Conservation (phyloP, 2,888 invertebrate genomes). For the Andrena bucephala region DNA sequence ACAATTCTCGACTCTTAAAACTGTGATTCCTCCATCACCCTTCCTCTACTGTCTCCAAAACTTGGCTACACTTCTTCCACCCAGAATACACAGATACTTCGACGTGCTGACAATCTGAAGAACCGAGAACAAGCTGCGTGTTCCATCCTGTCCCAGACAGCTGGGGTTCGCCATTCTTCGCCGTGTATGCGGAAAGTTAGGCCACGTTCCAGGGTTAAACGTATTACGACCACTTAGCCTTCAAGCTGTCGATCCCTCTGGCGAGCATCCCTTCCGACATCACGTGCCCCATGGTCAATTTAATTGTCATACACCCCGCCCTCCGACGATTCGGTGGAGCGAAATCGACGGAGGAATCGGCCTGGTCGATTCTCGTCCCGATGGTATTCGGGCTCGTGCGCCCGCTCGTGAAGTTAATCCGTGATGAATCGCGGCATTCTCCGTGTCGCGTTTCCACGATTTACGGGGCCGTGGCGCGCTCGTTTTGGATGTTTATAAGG, state of each 20-base stretch:
- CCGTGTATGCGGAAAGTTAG: slow-evolving; percentile 72
- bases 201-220: slow-evolving; percentile 78
- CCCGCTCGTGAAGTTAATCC: not conserved
- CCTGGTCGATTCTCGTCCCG: not conserved
- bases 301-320: slow-evolving; percentile 43
- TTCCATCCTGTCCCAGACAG: slow-evolving; percentile 16
- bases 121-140: slow-evolving; percentile 35
- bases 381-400: not conserved
- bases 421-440: slow-evolving; percentile 1
- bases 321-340: not conserved
- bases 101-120: slow-evolving; percentile 23
- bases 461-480: not conserved
- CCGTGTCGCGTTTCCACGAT: slow-evolving; percentile 12
- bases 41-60: not conserved
- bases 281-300: slow-evolving; percentile 36
- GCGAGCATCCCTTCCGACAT: slow-evolving; percentile 11
- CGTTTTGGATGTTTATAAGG: slow-evolving; percentile 16
- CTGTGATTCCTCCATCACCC: too few relatives aligned
- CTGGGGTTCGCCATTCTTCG: slow-evolving; percentile 24
- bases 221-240: slow-evolving; percentile 81
- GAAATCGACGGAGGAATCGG: slow-evolving; percentile 4
- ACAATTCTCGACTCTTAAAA: too few relatives aligned
- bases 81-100: not conserved
- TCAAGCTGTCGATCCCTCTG: slow-evolving; percentile 76
- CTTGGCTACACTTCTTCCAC: not conserved